Percentiles rank a stretch among this genome's conserved stretches.
Conservation (phyloP, 2,113 vertebrate genomes). For the Cynopterus brachyotis region DNA sequence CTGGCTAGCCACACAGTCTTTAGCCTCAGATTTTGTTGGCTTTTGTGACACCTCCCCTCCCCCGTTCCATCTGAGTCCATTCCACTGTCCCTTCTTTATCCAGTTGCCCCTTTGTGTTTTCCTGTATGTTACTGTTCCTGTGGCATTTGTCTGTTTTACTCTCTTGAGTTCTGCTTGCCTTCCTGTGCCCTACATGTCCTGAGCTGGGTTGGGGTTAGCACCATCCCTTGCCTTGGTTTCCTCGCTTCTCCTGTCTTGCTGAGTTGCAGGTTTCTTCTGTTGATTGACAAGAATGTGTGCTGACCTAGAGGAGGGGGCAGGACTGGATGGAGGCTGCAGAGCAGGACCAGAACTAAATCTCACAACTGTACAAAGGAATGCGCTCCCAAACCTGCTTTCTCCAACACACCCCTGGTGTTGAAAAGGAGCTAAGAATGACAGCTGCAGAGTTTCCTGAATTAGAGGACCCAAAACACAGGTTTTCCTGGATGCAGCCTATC, state of each 20-base stretch:
- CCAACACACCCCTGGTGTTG: background rate
- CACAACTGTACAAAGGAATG: conserved; percentile 57
- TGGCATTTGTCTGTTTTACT: background rate
- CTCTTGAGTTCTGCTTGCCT: background rate
- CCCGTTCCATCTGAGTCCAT: background rate
- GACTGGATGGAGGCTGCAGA: background rate
- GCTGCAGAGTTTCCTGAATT: conserved; percentile 62
- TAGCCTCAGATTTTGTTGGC: background rate
- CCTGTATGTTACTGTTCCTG: background rate
- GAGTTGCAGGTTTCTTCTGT: conserved; percentile 22
- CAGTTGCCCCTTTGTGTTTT: background rate
- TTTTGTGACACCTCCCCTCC: background rate
- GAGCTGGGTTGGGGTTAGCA: background rate
- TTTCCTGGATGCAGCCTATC: background rate
- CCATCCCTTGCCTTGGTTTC: background rate
- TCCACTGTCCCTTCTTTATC: background rate
- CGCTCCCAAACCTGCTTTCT: background rate
- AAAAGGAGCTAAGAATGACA: conserved; percentile 50
- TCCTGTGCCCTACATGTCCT: background rate
- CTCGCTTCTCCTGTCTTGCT: background rate
- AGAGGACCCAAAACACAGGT: background rate
- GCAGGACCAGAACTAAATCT: background rate
- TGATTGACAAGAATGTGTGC: conserved; percentile 65
- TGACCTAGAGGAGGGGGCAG: background rate
- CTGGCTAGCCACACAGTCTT: background rate